Conservation (phyloP, 2,797 vertebrate species). For the Sebastes matsubarae region DNA sequence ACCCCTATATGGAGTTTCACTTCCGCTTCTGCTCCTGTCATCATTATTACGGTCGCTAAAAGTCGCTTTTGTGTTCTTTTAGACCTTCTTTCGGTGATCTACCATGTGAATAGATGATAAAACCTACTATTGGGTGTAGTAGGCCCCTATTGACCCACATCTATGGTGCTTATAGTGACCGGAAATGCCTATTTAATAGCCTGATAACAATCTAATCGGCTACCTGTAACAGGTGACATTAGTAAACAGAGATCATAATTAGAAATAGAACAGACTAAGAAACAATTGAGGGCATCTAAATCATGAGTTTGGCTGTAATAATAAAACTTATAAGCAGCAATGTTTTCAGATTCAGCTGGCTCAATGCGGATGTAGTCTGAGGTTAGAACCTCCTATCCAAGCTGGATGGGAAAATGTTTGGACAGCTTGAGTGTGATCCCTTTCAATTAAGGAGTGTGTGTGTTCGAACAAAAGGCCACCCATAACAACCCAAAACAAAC, state of each 20-base stretch:
- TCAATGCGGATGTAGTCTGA: neutral
- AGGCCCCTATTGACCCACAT: no score
- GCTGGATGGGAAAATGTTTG: constrained; percentile 14
- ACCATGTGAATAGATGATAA: no score
- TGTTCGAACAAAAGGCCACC: neutral
- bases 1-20: no score
- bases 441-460: neutral
- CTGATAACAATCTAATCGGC: neutral
- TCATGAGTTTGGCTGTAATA: neutral
- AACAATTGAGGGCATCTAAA: neutral
- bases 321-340: neutral
- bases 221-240: neutral
- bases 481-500: neutral
- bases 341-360: neutral
- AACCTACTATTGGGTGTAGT: no score
- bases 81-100: no score
- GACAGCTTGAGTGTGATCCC: constrained; percentile 8
- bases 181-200: no score
- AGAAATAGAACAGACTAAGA: neutral
- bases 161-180: no score
- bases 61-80: no score
- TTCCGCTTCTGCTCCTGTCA: no score
- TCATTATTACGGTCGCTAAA: rapidly evolving
- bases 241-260: neutral
- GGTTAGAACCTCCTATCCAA: neutral